Base-by-base conservation (phyloP, 2,888 invertebrate species). In the Lasius fuliginosus region DNA sequence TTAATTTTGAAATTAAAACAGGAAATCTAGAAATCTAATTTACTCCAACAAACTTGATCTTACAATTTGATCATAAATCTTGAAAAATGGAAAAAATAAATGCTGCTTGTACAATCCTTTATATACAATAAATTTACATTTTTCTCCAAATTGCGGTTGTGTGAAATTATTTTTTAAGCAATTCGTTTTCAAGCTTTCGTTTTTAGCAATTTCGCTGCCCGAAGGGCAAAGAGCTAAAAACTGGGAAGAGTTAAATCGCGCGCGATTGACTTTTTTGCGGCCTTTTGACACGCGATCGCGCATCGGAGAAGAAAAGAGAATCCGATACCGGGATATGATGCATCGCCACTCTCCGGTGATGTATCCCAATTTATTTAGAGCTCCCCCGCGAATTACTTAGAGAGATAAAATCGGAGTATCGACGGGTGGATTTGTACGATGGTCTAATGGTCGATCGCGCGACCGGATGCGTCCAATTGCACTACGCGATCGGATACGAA, bases 381-480 rank as follows among this genome's bases (percentile, higher is more conserved):
- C 27, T 76, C 27, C 65, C 82, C 82, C 79, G 86, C 82, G 83
- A 89, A 90, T 90, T 90, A 90, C 89, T 89, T 89, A 53, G n/a
- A 87, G 84, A 83, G 90, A 90, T 89, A 87, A 74, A 76, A 90
- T 89, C 83, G 67, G 76, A 85, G 83, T 85, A 89, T 89, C 89
- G 89, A 89, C 89, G 90, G 87, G 64, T 83, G 73, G 89, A 89
- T 89, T 89, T 90, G 89, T 88, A 90, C 53, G 89, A 88, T 83
- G 86, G 76, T 12, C 75, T 60, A 83, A 79, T 83, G 81, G 84
- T 68, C 83, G 67, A 33, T 62, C 46, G 18, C 46, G 42, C n/a
- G 4, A 30, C 46, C 60, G 23, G 62, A 74, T 62, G 64, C 46
- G 64, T 62, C 23, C 62, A 33, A 46, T 75, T 40, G 30, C 3